Percentiles rank a stretch among this genome's conserved stretches.
phyloP scores from a whole-genome alignment of 92 coral and sea anemone species.

The Virgularia gustaviana region DNA sequence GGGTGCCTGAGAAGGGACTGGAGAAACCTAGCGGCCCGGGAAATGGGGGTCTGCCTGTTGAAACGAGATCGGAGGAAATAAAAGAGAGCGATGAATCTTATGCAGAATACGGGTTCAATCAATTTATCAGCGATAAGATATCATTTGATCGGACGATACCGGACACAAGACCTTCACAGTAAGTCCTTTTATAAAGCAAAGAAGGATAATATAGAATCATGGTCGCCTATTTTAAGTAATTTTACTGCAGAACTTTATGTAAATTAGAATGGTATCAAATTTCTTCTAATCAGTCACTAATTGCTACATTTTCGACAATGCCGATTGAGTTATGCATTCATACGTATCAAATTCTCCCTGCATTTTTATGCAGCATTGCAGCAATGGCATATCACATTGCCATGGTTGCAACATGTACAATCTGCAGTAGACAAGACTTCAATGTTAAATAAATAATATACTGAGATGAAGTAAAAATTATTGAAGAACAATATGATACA shows the following conservation, averaged over 20 bases:
- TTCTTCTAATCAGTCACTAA: too few relatives aligned
- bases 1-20: slow-evolving; percentile 78
- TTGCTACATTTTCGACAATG: neutral
- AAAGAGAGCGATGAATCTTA: slow-evolving; percentile 66
- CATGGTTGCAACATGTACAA: slow-evolving; percentile 13
- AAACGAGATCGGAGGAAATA: slow-evolving; percentile 61
- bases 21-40: slow-evolving; percentile 63
- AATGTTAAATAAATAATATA: too few relatives aligned
- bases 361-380: too few relatives aligned
- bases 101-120: slow-evolving; percentile 85
- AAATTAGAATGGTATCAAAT: too few relatives aligned
- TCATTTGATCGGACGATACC: slow-evolving; percentile 70
- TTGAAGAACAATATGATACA: too few relatives aligned
- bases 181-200: too few relatives aligned
- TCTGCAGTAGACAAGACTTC: too few relatives aligned
- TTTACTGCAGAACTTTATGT: too few relatives aligned
- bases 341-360: too few relatives aligned
- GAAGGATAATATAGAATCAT: neutral
- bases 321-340: too few relatives aligned
- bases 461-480: too few relatives aligned
- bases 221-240: neutral
- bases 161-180: slow-evolving; percentile 85
- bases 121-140: slow-evolving; percentile 82
- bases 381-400: too few relatives aligned
- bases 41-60: slow-evolving; percentile 77